A percentile compares a stretch with the other conserved stretches of the same genome.
These are phyloP conservation scores for Procambarus clarkii DNA, from an alignment of 1,140 invertebrate genomes.

Conservation along the genomic window DNA sequence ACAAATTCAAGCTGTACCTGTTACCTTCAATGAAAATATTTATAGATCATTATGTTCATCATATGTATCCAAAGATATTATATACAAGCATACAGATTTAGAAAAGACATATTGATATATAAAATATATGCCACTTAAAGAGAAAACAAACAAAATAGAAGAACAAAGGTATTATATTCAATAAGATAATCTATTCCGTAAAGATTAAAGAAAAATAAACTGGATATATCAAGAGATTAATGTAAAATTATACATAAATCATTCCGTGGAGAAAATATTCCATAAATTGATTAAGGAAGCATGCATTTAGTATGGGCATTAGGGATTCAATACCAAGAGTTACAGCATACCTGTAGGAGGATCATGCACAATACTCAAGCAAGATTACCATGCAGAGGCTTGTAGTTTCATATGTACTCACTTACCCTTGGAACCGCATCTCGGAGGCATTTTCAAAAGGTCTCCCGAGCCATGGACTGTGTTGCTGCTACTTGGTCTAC, in stretches of 20 bases:
- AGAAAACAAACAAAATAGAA: background rate
- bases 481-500: conserved; percentile 27
- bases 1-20: background rate
- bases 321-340: conserved; percentile 18
- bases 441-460: conserved; percentile 30
- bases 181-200: conserved; percentile 16
- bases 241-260: conserved; percentile 57
- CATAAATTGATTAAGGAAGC: background rate
- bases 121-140: conserved; percentile 34
- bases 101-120: conserved; percentile 21
- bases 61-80: conserved; percentile 28
- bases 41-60: conserved; percentile 37
- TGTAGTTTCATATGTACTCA: conserved; percentile 12
- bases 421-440: conserved; percentile 38
- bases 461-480: conserved; percentile 10
- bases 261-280: conserved; percentile 34
- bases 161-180: conserved; percentile 5
- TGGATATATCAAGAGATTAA: conserved; percentile 27
- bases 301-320: conserved; percentile 38
- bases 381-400: conserved; percentile 49
- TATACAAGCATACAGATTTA: conserved; percentile 25
- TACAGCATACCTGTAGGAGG: background rate
- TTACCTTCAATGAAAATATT: conserved; percentile 14
- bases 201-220: conserved; percentile 43
- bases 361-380: conserved; percentile 44